Conservation (phyloP, 2,888 invertebrate species). For the Blastobasis lacticolella region DNA sequence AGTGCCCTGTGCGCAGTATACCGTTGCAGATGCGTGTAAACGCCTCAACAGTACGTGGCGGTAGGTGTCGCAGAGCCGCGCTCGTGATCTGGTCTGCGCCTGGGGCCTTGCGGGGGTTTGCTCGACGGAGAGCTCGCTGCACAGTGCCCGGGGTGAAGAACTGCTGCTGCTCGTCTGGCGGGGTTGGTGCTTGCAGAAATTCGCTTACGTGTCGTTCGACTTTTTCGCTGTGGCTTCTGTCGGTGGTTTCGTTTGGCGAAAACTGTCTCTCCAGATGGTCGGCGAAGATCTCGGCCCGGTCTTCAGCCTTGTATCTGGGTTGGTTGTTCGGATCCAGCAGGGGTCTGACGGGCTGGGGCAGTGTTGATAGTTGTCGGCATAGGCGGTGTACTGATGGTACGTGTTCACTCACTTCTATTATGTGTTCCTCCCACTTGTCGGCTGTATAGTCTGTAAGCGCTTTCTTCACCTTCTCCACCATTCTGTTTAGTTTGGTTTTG, state of each 20-base stretch:
- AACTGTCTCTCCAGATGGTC: not conserved
- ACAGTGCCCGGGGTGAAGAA: not conserved
- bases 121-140: not conserved
- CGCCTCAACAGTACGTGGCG: not conserved
- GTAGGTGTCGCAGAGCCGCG: not conserved
- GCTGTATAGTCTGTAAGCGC: no score
- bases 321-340: not conserved
- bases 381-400: not conserved
- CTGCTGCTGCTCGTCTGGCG: not conserved
- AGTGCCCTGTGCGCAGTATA: slow-evolving; percentile 4
- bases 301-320: not conserved
- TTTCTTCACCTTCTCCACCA: no score
- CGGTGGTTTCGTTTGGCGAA: not conserved
- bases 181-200: not conserved
- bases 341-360: not conserved
- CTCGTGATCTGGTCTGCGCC: slow-evolving; percentile 2
- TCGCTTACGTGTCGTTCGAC: not conserved
- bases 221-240: not conserved
- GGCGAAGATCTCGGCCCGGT: not conserved
- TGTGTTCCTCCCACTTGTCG: no score
- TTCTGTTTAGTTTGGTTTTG: no score
- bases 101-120: slow-evolving; percentile 1
- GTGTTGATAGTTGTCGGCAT: not conserved
- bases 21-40: not conserved
- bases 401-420: no score